Conservation (phyloP, 2,113 vertebrate species). For the Gavia stellata region DNA sequence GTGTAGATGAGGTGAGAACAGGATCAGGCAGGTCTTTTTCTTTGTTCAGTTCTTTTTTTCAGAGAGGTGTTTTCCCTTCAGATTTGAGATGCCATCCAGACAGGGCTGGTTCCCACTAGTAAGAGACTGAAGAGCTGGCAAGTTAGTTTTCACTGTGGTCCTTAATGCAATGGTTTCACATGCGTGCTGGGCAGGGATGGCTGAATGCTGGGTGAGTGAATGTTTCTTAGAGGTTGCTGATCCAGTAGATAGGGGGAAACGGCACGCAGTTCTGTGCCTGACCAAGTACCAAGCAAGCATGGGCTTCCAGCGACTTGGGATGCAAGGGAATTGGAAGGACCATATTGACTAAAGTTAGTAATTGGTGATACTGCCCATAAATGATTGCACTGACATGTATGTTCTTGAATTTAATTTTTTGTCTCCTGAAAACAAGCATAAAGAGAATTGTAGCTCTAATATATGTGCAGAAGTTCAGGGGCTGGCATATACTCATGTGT, state of each 20-base stretch:
- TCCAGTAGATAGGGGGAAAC: neutral
- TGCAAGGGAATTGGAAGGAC: neutral
- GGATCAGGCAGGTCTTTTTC: neutral
- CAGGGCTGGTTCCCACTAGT: neutral
- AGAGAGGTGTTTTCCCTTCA: neutral
- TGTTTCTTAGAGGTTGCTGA: neutral
- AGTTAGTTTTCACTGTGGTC: neutral
- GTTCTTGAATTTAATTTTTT: neutral
- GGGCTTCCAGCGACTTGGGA: neutral
- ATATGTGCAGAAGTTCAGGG: neutral
- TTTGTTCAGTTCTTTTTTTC: neutral
- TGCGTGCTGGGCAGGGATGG: neutral
- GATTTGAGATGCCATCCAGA: neutral
- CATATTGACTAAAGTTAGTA: accelerated
- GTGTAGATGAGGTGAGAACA: neutral
- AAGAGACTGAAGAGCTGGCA: neutral
- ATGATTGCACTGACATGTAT: neutral
- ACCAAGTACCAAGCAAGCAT: neutral
- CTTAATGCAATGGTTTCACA: neutral
- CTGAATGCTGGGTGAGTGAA: neutral
- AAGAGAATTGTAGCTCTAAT: neutral
- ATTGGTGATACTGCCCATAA: neutral
- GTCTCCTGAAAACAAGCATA: neutral
- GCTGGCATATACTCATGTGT: accelerated
- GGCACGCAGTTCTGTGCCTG: neutral